Evolutionary conservation across 2,888 invertebrate species (phyloP).

Genomic region (Thereva unica): DNA sequence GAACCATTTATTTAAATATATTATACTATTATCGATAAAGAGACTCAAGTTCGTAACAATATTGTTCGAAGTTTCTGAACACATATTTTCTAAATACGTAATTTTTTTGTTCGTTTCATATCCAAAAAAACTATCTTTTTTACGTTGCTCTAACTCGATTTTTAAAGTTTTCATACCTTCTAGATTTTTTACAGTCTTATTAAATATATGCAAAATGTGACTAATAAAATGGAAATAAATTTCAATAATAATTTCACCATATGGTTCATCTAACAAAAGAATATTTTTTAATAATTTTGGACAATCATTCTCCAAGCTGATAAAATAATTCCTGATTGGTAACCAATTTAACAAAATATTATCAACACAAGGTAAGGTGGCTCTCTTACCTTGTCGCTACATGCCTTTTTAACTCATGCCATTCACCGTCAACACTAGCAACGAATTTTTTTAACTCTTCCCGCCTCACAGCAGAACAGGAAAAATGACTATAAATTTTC

Average conservation of each 20-base stretch:
- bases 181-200: constrained; percentile 5
- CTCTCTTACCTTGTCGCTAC: constrained; percentile 35
- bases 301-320: background rate
- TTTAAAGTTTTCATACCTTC: constrained; percentile 14
- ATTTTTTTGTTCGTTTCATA: constrained; percentile 9
- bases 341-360: constrained; percentile 5
- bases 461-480: constrained; percentile 21
- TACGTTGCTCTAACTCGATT: background rate
- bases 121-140: constrained; percentile 8
- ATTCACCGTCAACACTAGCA: constrained; percentile 33
- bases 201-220: constrained; percentile 5
- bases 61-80: background rate
- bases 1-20: constrained; percentile 35
- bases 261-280: background rate
- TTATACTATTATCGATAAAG: constrained; percentile 23
- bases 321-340: constrained; percentile 6
- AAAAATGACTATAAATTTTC: constrained; percentile 26
- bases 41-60: background rate
- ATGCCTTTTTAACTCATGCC: constrained; percentile 29
- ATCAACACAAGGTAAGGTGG: constrained; percentile 22
- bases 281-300: background rate
- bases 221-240: background rate
- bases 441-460: constrained; percentile 30
- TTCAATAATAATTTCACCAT: background rate
- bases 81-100: background rate